Evolutionary conservation across 2,888 invertebrate genomes (phyloP), one percentile per base, ranked within the genome.

Genomic region (Cataglyphis cursor): DNA sequence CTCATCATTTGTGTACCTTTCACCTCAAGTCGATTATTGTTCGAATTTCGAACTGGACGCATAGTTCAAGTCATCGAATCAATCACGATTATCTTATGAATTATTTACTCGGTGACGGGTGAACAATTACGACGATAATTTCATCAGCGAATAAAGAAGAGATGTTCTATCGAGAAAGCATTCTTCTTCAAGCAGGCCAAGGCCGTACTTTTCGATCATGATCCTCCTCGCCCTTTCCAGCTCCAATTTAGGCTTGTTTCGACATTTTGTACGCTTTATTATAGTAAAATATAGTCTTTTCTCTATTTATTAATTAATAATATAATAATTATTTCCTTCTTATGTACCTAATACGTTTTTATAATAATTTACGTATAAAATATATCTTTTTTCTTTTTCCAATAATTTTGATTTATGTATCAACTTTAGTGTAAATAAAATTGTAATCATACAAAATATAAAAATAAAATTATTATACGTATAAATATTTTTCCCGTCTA

Each of bases 61-160:
- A 9, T 38, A 38, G 51, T n/a, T 38, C 24, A 38, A 66, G 68
- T 48, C 48, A 12, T 68, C 38, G 21, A 48, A 76, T 68, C 62
- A 74, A 74, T 62, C 75, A 66, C n/a, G 38, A 76, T 74, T 76
- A 76, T 76, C n/a, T 54, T 38, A 76, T 54, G 44, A 76, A 68
- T 76, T 76, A 76, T 76, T 76, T 76, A 68, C 41, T 54, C 28
- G 28, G n/a, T 54, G 38, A 76, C 15, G 28, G 24, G 12, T 38
- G 54, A 75, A 76, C 68, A 76, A 76, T 76, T 54, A 38, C 76
- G 51, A 24, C 5, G 21, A 76, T 54, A 75, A 76, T 76, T 76
- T 76, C 54, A 28, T 76, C 54, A 68, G 18, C n/a, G 38, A 28
- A 12, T 28, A 28, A 54, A 74, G 44, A 73, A 57, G 48, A 73